phyloP scores from a whole-genome alignment of 2,797 vertebrate genomes.

The Schizopygopsis malacanthus region DNA sequence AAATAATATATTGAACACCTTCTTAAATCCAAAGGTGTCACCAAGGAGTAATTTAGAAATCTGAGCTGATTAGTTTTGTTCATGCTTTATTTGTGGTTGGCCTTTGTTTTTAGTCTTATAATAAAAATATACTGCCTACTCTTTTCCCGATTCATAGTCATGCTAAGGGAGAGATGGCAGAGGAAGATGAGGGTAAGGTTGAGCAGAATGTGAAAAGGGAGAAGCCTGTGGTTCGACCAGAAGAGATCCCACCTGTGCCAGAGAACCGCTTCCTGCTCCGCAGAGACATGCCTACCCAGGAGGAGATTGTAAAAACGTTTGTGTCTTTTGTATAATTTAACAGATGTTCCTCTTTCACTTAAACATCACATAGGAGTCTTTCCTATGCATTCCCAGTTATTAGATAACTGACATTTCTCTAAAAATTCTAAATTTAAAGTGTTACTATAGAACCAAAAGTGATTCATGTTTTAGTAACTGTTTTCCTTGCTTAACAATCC shows the following conservation, averaged over 20 bases:
- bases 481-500: conserved; percentile 1
- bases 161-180: conserved; percentile 73
- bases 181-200: conserved; percentile 74
- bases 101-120: not conserved
- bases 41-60: conserved; percentile 2
- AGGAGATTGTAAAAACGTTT: conserved; percentile 84
- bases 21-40: not conserved
- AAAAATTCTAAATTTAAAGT: not conserved
- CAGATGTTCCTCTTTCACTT: conserved; percentile 1
- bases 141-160: conserved; percentile 68
- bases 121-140: not conserved
- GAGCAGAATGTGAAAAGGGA: conserved; percentile 86
- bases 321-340: conserved; percentile 50
- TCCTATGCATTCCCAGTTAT: not conserved
- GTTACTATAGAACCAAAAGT: not conserved
- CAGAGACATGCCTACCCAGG: conserved; percentile 84
- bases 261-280: conserved; percentile 96
- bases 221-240: conserved; percentile 92
- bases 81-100: not conserved
- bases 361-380: not conserved
- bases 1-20: not conserved
- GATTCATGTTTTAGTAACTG: not conserved
- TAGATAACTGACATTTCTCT: not conserved
- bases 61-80: not conserved
- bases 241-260: conserved; percentile 97